phyloP scores from a whole-genome alignment of 1,140 invertebrate genomes.

The Apolygus lucorum region DNA sequence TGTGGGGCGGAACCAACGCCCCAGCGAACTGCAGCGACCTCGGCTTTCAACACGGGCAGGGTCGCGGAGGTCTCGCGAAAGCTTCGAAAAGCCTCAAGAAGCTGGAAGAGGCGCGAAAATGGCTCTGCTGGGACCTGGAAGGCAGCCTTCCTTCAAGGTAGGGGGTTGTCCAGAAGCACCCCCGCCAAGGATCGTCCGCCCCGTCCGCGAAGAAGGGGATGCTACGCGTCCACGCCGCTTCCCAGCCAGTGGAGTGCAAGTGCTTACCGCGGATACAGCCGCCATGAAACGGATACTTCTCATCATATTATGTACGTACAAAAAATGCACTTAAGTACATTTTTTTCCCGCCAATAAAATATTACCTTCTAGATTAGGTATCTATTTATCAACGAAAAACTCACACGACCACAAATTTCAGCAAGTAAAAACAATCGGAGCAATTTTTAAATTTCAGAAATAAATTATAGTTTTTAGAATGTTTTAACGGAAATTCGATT shows the following conservation, averaged over 20 bases:
- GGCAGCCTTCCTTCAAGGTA: not conserved
- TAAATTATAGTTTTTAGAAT: too few species aligned
- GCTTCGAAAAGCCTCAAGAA: not conserved
- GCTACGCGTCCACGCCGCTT: not conserved
- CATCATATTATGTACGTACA: slow-evolving; percentile 2
- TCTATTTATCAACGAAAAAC: too few species aligned
- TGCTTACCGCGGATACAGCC: not conserved
- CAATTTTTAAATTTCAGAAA: too few species aligned
- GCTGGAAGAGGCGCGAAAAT: not conserved
- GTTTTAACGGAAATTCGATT: too few species aligned
- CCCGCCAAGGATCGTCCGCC: not conserved
- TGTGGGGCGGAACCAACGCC: too few species aligned
- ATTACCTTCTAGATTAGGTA: too few species aligned
- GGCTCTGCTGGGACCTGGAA: too few species aligned
- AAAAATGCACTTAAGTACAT: too few species aligned
- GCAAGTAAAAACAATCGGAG: too few species aligned
- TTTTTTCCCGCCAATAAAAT: too few species aligned
- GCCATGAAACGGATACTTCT: not conserved
- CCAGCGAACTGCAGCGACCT: not conserved
- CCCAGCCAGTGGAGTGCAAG: not conserved
- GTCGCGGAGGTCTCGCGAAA: not conserved
- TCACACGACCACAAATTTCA: too few species aligned
- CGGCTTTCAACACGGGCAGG: not conserved
- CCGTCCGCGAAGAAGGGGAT: not conserved
- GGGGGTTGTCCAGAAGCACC: not conserved